phyloP scores from a whole-genome alignment of 2,888 invertebrate species.

The Volucella bombylans region DNA sequence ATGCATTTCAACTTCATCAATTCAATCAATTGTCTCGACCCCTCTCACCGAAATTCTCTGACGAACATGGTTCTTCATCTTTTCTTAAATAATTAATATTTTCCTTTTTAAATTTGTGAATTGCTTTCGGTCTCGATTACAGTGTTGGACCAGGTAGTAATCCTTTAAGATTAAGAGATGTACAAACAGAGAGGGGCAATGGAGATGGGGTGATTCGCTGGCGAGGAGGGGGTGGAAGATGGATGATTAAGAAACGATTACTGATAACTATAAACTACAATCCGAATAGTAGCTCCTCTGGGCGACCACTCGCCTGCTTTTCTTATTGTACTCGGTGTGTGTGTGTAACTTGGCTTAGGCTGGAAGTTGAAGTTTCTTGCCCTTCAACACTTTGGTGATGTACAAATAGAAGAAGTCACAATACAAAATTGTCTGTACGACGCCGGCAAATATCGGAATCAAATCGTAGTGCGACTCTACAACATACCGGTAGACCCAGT shows the following conservation, averaged over 20 bases:
- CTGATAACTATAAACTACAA: constrained; percentile 68
- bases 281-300: constrained; percentile 52
- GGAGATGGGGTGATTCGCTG: neutral
- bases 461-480: constrained; percentile 96
- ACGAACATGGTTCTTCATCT: neutral
- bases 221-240: neutral
- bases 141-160: neutral
- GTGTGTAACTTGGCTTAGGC: constrained; percentile 85
- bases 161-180: constrained; percentile 18
- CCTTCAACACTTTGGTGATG: constrained; percentile 99
- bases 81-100: constrained; percentile 36
- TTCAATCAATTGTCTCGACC: constrained; percentile 24
- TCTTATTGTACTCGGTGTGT: constrained; percentile 39
- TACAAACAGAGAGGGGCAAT: constrained; percentile 19
- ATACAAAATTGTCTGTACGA: constrained; percentile 98
- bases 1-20: constrained; percentile 42
- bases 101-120: constrained; percentile 18
- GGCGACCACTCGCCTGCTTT: constrained; percentile 57
- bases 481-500: constrained; percentile 97
- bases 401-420: constrained; percentile 99
- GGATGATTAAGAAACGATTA: constrained; percentile 51
- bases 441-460: constrained; percentile 98
- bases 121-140: constrained; percentile 25
- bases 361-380: constrained; percentile 96
- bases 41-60: neutral